Evolutionary conservation across 2,888 invertebrate species (phyloP).

Genomic region (Cosmia pyralina): DNA sequence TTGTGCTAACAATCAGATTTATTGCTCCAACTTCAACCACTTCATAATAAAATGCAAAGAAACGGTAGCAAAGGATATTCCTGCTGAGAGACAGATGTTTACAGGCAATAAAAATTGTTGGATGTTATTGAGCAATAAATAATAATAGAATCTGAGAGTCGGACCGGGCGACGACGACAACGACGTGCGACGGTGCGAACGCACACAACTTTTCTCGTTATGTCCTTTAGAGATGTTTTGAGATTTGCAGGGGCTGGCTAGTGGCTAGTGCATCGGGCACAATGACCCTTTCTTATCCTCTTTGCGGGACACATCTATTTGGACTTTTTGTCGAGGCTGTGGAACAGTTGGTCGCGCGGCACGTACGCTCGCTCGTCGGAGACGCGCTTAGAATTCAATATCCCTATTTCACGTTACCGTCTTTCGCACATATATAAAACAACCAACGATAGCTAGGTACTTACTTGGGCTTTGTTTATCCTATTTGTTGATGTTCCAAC

Average conservation of each 20-base stretch:
- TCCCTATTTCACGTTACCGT: slow-evolving; percentile 80
- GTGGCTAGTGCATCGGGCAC: slow-evolving; percentile 81
- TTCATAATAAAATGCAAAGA: slow-evolving; percentile 61
- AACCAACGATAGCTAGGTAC: slow-evolving; percentile 76
- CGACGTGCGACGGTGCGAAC: slow-evolving; percentile 56
- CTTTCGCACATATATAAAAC: slow-evolving; percentile 79
- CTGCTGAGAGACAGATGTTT: slow-evolving; percentile 68
- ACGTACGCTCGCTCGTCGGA: slow-evolving; percentile 82
- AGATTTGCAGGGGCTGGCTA: slow-evolving; percentile 81
- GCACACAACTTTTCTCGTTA: slow-evolving; percentile 85
- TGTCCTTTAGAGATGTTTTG: slow-evolving; percentile 82
- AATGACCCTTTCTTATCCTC: slow-evolving; percentile 81
- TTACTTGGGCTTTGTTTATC: slow-evolving; percentile 76
- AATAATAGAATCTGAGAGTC: slow-evolving; percentile 75
- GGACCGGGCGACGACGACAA: slow-evolving; percentile 52
- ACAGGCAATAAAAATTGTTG: slow-evolving; percentile 72
- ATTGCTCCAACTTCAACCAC: slow-evolving; percentile 49
- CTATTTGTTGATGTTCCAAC: slow-evolving; percentile 72
- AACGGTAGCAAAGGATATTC: slow-evolving; percentile 56
- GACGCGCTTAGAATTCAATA: slow-evolving; percentile 87
- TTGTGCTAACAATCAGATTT: slow-evolving; percentile 49
- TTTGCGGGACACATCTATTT: slow-evolving; percentile 81
- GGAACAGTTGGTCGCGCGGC: slow-evolving; percentile 80
- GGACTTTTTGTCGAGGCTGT: slow-evolving; percentile 80
- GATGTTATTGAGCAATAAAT: slow-evolving; percentile 75